These are phyloP conservation scores for Phylloscopus trochiloides DNA, from an alignment of 2,113 vertebrate genomes.

Conservation along the genomic window DNA sequence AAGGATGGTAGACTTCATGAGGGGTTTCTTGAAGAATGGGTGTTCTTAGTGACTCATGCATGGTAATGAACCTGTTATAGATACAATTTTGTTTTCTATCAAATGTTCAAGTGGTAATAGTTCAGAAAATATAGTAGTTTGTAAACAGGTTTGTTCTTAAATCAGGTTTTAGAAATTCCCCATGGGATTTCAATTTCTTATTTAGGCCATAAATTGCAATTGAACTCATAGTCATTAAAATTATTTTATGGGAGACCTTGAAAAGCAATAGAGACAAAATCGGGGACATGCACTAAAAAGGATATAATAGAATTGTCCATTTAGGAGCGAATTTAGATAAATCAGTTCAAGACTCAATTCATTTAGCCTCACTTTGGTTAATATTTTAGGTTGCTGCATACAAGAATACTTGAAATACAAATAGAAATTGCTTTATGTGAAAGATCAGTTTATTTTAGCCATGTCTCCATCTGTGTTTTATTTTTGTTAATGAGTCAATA, in stretches of 20 bases:
- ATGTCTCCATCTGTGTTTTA: background rate
- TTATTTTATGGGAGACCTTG: background rate
- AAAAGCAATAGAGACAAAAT: background rate
- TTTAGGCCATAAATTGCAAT: background rate
- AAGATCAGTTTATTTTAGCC: slow-evolving; percentile 14
- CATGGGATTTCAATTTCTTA: background rate
- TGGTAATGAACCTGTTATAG: slow-evolving; percentile 6
- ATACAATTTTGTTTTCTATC: background rate
- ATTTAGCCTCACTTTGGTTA: background rate
- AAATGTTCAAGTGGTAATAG: background rate
- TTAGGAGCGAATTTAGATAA: background rate
- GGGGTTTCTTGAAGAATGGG: background rate
- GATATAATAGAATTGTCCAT: background rate
- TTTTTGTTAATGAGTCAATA: slow-evolving; percentile 35
- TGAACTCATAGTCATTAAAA: background rate
- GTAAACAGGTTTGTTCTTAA: slow-evolving; percentile 1
- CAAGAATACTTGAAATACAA: background rate
- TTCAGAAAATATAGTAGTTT: background rate
- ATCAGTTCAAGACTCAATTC: background rate
- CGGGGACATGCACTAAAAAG: background rate
- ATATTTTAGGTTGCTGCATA: background rate
- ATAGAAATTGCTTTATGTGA: background rate
- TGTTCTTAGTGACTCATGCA: background rate
- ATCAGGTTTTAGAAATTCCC: background rate
- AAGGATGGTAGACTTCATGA: background rate